These are phyloP conservation scores for Petrocephalus sullivani DNA, from an alignment of 2,797 vertebrate species.

Conservation along the genomic window DNA sequence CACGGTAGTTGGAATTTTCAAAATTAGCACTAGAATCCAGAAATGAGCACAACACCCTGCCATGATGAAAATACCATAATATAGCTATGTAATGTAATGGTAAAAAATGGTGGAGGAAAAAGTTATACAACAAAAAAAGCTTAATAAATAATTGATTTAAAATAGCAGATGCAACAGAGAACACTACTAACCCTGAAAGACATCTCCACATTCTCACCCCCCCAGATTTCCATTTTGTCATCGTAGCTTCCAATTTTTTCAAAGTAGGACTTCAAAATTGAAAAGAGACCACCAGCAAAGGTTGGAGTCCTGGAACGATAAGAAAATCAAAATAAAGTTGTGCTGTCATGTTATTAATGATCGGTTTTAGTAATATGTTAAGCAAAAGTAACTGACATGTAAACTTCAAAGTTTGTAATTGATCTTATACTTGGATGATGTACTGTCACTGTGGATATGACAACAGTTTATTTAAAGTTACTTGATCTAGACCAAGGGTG, in stretches of 20 bases:
- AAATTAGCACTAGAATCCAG: not conserved
- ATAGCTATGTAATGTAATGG: not conserved
- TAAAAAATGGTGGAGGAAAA: not conserved
- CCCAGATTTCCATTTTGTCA: slow-evolving; percentile 98
- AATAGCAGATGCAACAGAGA: not conserved
- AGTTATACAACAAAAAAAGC: not conserved
- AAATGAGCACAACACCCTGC: not conserved
- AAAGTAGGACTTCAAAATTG: slow-evolving; percentile 87
- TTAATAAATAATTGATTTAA: not conserved
- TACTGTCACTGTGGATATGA: not conserved
- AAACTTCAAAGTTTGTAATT: not conserved
- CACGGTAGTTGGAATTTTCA: not conserved
- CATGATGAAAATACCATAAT: not conserved
- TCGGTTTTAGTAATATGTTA: not conserved
- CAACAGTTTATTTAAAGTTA: not conserved
- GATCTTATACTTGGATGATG: not conserved
- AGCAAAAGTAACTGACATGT: not conserved
- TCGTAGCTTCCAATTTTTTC: slow-evolving; percentile 92
- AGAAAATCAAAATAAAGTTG: slow-evolving; percentile 2
- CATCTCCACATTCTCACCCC: slow-evolving; percentile 96
- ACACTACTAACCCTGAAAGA: slow-evolving; percentile 85
- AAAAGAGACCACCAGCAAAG: slow-evolving; percentile 91
- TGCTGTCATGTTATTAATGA: not conserved
- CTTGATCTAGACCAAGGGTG: no score
- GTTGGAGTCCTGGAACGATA: slow-evolving; percentile 73